Conservation (phyloP, 2,888 invertebrate genomes). For the Pharmacophagus antenor region DNA sequence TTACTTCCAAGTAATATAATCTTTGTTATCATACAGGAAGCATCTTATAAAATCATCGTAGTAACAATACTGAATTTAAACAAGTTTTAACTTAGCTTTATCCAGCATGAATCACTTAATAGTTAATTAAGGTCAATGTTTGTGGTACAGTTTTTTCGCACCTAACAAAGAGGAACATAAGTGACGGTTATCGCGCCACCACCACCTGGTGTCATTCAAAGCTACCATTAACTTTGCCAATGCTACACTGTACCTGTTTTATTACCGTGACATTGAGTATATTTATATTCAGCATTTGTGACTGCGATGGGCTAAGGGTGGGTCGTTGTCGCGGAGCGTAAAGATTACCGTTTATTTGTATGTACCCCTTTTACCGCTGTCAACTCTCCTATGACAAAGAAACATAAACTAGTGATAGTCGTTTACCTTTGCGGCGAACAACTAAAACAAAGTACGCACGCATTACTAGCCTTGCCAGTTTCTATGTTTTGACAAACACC, state of each 20-base stretch:
- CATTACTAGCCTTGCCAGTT: conserved; percentile 77
- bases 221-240: conserved; percentile 71
- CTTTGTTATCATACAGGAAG: conserved; percentile 5
- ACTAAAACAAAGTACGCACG: conserved; percentile 70
- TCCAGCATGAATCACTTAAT: conserved; percentile 70
- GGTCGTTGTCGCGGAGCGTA: conserved; percentile 55
- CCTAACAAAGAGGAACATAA: conserved; percentile 65
- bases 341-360: conserved; percentile 53
- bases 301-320: conserved; percentile 45
- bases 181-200: conserved; percentile 48
- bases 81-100: conserved; percentile 61
- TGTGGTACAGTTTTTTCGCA: conserved; percentile 50
- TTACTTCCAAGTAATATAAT: conserved; percentile 38
- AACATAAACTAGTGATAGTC: conserved; percentile 55
- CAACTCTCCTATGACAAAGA: conserved; percentile 75
- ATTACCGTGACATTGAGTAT: conserved; percentile 36
- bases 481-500: conserved; percentile 77
- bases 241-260: conserved; percentile 45
- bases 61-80: conserved; percentile 30
- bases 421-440: conserved; percentile 46
- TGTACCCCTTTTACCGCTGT: conserved; percentile 62
- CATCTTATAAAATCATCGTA: conserved; percentile 20
- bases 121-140: conserved; percentile 54
- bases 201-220: conserved; percentile 58
- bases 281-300: conserved; percentile 41